phyloP scores from a whole-genome alignment of 1,140 invertebrate species.

The Listronotus bonariensis region DNA sequence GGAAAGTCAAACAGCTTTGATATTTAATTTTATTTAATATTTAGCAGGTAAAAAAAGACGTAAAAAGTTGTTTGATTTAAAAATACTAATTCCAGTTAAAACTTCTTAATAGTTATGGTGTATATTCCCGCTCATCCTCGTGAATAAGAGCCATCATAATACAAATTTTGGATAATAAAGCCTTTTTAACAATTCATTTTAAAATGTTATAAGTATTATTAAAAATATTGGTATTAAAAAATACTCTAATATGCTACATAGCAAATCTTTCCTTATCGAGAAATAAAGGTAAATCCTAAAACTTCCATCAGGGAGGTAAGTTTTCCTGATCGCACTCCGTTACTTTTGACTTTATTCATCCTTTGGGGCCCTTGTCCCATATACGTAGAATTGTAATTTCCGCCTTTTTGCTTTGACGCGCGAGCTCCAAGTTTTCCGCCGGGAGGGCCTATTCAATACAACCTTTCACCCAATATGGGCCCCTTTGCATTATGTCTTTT shows the following conservation, averaged over 20 bases:
- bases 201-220: slow-evolving; percentile 12
- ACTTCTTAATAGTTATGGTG: too few species aligned
- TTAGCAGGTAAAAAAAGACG: too few species aligned
- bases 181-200: too few species aligned
- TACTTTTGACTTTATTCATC: slow-evolving; percentile 54
- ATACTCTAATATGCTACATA: slow-evolving; percentile 10
- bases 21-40: too few species aligned
- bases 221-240: too few species aligned
- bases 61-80: too few species aligned
- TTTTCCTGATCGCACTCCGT: slow-evolving; percentile 38
- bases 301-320: slow-evolving; percentile 5
- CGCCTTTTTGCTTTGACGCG: slow-evolving; percentile 38
- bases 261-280: slow-evolving; percentile 32
- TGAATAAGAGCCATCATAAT: too few species aligned
- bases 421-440: slow-evolving; percentile 40
- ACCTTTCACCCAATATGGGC: slow-evolving; percentile 33
- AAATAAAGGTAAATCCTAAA: slow-evolving; percentile 39
- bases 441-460: slow-evolving; percentile 50
- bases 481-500: slow-evolving; percentile 23
- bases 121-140: too few species aligned
- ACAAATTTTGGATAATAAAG: too few species aligned
- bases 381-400: slow-evolving; percentile 46
- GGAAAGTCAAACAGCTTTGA: too few species aligned
- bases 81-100: too few species aligned
- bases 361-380: slow-evolving; percentile 49